Percentiles rank a stretch among this genome's conserved stretches.
Conservation (phyloP, 1,140 invertebrate species). For the Cyclina sinensis region DNA sequence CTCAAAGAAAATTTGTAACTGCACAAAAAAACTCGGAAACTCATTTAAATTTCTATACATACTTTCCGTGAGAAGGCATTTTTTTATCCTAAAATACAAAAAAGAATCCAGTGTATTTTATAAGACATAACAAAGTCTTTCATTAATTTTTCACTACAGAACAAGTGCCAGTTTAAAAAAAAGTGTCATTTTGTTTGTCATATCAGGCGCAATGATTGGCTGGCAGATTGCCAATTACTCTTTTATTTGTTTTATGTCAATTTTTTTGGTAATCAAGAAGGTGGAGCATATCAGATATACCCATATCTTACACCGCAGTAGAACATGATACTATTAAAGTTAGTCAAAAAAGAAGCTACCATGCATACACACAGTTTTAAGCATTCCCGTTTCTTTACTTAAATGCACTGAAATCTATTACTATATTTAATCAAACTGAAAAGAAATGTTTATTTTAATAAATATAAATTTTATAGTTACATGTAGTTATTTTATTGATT, state of each 20-base stretch:
- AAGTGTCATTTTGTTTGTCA: neutral
- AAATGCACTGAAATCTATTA: too few species aligned
- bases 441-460: too few species aligned
- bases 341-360: neutral
- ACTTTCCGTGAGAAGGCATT: neutral
- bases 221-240: neutral
- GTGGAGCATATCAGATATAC: neutral
- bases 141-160: neutral
- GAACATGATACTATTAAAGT: neutral
- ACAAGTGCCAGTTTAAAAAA: neutral
- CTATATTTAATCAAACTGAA: too few species aligned
- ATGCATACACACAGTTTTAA: neutral
- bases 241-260: neutral
- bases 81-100: constrained; percentile 12
- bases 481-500: too few species aligned
- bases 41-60: too few species aligned
- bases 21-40: too few species aligned
- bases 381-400: neutral
- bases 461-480: too few species aligned
- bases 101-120: too few species aligned
- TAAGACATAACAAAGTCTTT: neutral
- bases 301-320: neutral
- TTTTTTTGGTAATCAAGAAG: neutral
- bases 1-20: too few species aligned
- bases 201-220: neutral